Evolutionary conservation across 2,797 vertebrate genomes (phyloP), one percentile per base, ranked within the genome.

Genomic region (Acanthornis magna): DNA sequence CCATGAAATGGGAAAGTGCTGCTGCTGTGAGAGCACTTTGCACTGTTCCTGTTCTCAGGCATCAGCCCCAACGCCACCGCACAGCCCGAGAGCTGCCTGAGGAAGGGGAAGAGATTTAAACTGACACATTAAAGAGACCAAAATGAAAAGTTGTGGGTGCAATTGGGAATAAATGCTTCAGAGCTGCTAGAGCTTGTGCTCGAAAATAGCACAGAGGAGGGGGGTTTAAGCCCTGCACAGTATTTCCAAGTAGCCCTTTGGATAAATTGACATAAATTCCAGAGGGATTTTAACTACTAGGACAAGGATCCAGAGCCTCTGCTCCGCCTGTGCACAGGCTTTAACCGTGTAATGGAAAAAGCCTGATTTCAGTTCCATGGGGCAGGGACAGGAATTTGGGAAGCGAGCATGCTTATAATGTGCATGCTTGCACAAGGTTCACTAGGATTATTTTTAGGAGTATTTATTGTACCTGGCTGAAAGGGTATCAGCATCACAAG

Each of bases 231-330:
- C 62, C 92, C 78, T 77, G 23, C 68, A 70, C 58, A 30, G 60
- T 72, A 54, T 85, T 94, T 96, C 57, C 62, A 91, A 94, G 67
- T 50, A 48, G 63, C 42, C 91, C 68, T 85, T 77, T 73, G 82
- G 76, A 79, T 95, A 96, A 86, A 88, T 40, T 50, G 78, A 81
- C 71, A 87, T 32, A 81, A 95, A 95, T 95, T 96, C 96, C 89
- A 76, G 48, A 73, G 60, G 73, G 82, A 84, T 93, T 93, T 95
- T 91, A 86, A 71, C 65, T 79, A 32, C 27, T 70, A 70, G 74
- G 76, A 78, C 9, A 13, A 70, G 71, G 48, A 89, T 60, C 67
- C 76, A 91, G 54, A 91, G 50, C 40, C 73, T 60, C 48, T 74
- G 74, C 32, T 93, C 72, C 63, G 81, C 36, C 75, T 62, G 40